Evolutionary conservation across 2,113 vertebrate genomes (phyloP), one percentile per base, ranked within the genome.

Genomic region (Nothocercus julius): DNA sequence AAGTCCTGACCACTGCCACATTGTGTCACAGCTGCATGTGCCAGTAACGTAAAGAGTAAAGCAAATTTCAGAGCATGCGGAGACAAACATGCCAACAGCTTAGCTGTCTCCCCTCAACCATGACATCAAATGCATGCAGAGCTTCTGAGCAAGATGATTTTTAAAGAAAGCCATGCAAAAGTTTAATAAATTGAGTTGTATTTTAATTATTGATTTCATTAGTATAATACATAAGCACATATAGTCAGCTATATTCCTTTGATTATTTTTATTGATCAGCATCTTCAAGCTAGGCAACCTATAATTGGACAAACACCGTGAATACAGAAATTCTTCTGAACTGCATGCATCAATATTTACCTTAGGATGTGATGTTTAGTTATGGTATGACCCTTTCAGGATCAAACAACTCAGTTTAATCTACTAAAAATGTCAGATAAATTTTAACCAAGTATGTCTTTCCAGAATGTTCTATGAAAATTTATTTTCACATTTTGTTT

Each of bases 131-230:
- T 42, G 42, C 94, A 96, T 97, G 95, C 95, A 94, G 76, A 81
- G 5, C 56, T 84, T 93, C 58, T 42, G 24, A 83, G 47, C 34
- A 76, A 82, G 53, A 78, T 28, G 3, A 36, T 21, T 38, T 84
- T 84, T 44, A 38, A 7, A 62, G 74, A 82, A 95, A 95, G 72
- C 85, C 95, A 95, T 95, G 94, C 95, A 95, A 85, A 13, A 40
- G 9, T 89, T 67, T 17, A 18, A 59, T 73, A 82, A 24, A 53
- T 19, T 15, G 14, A 69, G 12, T 17, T 80, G 11, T 38, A 79
- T 56, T 84, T 87, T 84, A 82, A 53, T 30, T 70, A 70, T 32
- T 85, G 15, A 42, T 68, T 70, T 82, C 73, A 75, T 51, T 92
- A 47, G 61, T 82, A 4, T 17, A 74, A 75, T 56, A 59, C 2